Base-by-base conservation (phyloP, 2,888 invertebrate genomes). In the Eristalis pertinax region DNA sequence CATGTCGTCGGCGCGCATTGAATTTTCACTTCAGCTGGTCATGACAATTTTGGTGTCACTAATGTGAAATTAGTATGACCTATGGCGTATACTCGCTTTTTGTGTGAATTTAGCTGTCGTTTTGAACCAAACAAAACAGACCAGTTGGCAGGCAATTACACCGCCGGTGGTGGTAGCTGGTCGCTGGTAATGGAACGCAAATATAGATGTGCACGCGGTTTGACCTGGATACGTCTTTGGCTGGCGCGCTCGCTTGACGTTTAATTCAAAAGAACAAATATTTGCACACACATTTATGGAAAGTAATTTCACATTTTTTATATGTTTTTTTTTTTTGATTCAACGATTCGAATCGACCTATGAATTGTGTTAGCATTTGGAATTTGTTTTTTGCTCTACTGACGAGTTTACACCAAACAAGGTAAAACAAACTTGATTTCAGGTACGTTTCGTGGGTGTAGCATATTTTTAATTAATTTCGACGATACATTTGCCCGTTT, bases 11-110 rank as follows among this genome's bases (percentile, higher is more conserved):
- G 50, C 19, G 50, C 19, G 19, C 19, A 62, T 24, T 15, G 24
- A 56, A 38, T 56, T 65, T 50, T 24, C 74, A n/a, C 7, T 56
- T 56, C 56, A 56, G 56, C 38, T n/a, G 32, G 74, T 50, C 38
- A 41, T 60, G 10, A 26, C 38, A 62, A 41, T 24, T 41, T 22
- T 15, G 22, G 32, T 22, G 11, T 4, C 13, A 13, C 15, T 41
- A 11, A 64, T 38, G 11, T 15, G 22, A 22, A 19, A 50, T 32
- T 56, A 50, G 19, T 50, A 19, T n/a, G 13, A 26, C 26, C 43
- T 56, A n/a, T 69, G 69, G 56, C 32, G 19, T 50, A 32, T 32
- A 29, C 41, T 29, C 22, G 13, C 8, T 56, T 56, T n/a, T 32
- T 43, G 26, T 50, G n/a, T n/a, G 50, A 2, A 7, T 50, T 50